These are phyloP conservation scores for Matsumyia berberina DNA, from an alignment of 2,888 invertebrate species.

Conservation along the genomic window DNA sequence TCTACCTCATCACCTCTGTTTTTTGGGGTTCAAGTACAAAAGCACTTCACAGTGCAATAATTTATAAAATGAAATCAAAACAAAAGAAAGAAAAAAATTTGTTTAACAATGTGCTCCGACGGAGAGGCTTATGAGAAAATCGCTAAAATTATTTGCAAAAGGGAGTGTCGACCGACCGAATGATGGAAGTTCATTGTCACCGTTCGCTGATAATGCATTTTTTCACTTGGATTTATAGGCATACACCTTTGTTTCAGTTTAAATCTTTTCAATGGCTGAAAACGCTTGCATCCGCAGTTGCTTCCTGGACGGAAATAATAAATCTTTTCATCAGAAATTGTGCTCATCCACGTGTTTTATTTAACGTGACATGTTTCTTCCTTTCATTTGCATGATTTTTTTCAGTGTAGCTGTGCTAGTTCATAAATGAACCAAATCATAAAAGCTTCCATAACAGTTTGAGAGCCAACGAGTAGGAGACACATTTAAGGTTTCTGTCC, in stretches of 20 bases:
- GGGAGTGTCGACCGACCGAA: constrained; percentile 12
- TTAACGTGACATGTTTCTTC: background rate
- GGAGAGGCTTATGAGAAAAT: constrained; percentile 1
- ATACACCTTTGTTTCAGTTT: background rate
- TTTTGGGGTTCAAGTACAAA: background rate
- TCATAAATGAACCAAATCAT: background rate
- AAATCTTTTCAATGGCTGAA: background rate
- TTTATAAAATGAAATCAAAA: background rate
- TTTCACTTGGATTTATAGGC: background rate
- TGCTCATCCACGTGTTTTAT: background rate
- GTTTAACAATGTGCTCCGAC: constrained; percentile 5
- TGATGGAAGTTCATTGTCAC: constrained; percentile 32
- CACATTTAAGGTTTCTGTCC: background rate
- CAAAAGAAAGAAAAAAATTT: constrained; percentile 17
- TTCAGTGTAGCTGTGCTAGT: background rate
- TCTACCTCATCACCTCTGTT: constrained; percentile 39
- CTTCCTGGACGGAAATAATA: background rate
- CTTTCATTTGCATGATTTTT: background rate
- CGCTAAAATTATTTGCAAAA: constrained; percentile 4
- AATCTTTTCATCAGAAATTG: background rate
- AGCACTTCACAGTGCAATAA: background rate
- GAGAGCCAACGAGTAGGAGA: background rate
- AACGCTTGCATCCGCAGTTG: background rate
- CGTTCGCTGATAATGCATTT: background rate
- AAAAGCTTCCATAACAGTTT: constrained; percentile 15